Conservation (phyloP, 2,113 vertebrate genomes). For the Centropristis striata region DNA sequence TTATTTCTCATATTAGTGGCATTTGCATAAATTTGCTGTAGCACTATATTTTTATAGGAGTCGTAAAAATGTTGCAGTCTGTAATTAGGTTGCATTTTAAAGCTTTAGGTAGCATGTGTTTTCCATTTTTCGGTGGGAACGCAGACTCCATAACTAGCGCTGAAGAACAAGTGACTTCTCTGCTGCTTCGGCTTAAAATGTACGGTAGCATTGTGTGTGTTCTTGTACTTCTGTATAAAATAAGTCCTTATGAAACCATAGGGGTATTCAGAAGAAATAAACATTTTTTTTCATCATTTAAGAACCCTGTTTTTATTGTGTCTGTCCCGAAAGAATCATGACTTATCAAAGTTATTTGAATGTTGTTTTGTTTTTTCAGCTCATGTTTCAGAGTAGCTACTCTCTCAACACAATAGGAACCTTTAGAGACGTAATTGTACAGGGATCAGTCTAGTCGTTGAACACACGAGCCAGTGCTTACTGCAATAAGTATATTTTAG, state of each 20-base stretch:
- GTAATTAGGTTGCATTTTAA: neutral
- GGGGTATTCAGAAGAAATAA: too few relatives aligned
- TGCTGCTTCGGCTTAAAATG: constrained; percentile 3
- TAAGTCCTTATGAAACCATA: neutral
- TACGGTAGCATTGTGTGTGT: neutral
- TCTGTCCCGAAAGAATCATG: too few relatives aligned
- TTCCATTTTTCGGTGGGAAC: constrained; percentile 24
- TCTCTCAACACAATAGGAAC: too few relatives aligned
- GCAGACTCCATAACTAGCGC: neutral
- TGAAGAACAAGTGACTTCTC: constrained; percentile 4
- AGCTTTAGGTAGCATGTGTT: constrained; percentile 13
- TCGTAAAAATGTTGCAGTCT: neutral
- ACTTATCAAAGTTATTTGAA: too few relatives aligned
- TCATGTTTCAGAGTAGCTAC: too few relatives aligned
- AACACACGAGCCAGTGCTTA: too few relatives aligned
- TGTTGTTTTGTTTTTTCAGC: too few relatives aligned
- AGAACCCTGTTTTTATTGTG: too few relatives aligned
- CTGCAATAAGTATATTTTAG: too few relatives aligned
- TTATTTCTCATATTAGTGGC: neutral
- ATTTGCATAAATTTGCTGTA: neutral
- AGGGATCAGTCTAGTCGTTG: too few relatives aligned
- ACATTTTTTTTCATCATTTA: too few relatives aligned
- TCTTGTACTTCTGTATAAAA: neutral
- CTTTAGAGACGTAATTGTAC: too few relatives aligned
- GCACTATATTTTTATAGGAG: neutral